These are phyloP conservation scores for Conistra vaccinii DNA, from an alignment of 2,888 invertebrate species.

Conservation along the genomic window DNA sequence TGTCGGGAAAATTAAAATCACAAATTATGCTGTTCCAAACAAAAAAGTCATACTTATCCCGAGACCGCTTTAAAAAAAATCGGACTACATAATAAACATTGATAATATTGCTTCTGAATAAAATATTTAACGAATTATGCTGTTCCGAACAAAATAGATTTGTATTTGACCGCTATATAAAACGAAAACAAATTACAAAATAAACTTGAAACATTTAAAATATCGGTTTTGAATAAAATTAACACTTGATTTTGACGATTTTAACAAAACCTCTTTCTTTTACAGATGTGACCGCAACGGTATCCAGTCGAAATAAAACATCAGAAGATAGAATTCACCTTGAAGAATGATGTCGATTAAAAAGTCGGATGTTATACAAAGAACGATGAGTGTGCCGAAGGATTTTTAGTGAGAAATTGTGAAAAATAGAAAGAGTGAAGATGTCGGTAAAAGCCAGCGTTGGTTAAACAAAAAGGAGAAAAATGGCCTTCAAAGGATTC, in stretches of 20 bases:
- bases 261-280: constrained; percentile 66
- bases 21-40: background rate
- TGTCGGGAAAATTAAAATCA: background rate
- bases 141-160: background rate
- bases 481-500: constrained; percentile 87
- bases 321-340: constrained; percentile 62
- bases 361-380: constrained; percentile 73
- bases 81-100: background rate
- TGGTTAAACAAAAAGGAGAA: constrained; percentile 84
- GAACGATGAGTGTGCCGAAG: constrained; percentile 77
- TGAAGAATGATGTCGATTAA: constrained; percentile 77
- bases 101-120: no score
- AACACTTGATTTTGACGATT: no score
- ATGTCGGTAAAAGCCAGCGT: constrained; percentile 87
- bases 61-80: background rate
- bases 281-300: constrained; percentile 79
- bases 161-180: background rate
- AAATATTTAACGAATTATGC: background rate
- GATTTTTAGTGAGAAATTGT: constrained; percentile 80
- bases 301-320: constrained; percentile 43
- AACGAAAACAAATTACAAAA: background rate
- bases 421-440: constrained; percentile 80
- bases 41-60: background rate
- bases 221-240: background rate
- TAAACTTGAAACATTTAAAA: background rate